These are phyloP conservation scores for Plagodis dolabraria DNA, from an alignment of 2,888 invertebrate genomes.

Conservation along the genomic window DNA sequence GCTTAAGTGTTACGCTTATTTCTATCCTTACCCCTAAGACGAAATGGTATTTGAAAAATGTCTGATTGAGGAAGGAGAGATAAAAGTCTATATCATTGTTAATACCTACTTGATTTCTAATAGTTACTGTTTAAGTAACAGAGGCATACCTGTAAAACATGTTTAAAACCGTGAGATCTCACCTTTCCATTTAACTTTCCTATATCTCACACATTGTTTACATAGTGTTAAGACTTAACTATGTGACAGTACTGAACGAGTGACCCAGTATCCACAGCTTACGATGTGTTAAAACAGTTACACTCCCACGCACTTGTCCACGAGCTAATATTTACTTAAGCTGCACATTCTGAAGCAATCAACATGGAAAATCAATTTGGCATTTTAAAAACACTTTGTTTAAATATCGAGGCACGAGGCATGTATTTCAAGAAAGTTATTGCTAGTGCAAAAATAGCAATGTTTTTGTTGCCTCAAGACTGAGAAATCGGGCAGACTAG, in stretches of 20 bases:
- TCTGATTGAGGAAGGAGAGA: too few species aligned
- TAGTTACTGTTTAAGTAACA: too few species aligned
- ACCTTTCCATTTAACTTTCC: constrained; percentile 1
- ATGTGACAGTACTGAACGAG: constrained; percentile 50
- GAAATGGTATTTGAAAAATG: too few species aligned
- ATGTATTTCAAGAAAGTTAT: constrained; percentile 11
- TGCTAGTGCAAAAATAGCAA: constrained; percentile 12
- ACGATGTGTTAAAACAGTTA: constrained; percentile 55
- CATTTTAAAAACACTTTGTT: constrained; percentile 14
- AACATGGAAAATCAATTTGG: constrained; percentile 36
- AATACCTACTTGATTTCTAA: too few species aligned
- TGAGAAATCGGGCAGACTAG: too few species aligned
- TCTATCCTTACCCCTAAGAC: too few species aligned
- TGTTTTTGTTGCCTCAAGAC: neutral
- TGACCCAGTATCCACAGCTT: constrained; percentile 48
- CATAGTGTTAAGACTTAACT: constrained; percentile 34
- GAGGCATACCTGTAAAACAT: too few species aligned
- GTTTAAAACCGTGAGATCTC: neutral
- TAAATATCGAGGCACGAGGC: constrained; percentile 15
- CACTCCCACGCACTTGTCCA: constrained; percentile 51
- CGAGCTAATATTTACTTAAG: constrained; percentile 46
- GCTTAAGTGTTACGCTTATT: too few species aligned
- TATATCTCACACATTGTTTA: constrained; percentile 8
- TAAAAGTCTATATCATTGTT: too few species aligned
- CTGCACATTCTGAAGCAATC: constrained; percentile 26